Base-by-base conservation (phyloP, 2,888 invertebrate genomes). In the Cerastis leucographa region DNA sequence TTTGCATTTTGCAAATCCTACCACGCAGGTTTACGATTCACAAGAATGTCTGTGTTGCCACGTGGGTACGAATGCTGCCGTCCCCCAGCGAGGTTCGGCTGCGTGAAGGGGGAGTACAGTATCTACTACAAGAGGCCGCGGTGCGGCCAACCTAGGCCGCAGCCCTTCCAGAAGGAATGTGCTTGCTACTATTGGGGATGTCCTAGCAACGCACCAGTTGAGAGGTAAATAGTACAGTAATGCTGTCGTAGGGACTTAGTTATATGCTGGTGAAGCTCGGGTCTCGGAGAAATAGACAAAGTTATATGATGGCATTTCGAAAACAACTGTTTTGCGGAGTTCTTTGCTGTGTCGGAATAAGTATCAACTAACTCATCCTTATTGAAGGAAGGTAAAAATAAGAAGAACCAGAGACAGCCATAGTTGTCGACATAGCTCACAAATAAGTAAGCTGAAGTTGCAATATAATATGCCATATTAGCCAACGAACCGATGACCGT, bases 111-210 rank as follows among this genome's bases (percentile, higher is more conserved):
- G 61, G 95, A 96, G 75, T 93, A 91, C 86, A 95, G 95, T 81
- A 90, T 96, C 69, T 96, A 94, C 88, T 91, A 95, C 90, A 95
- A 96, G 83, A 91, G 96, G 35, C 96, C 96, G 0, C 89, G 94
- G 0, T 96, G 91, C 71, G 96, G 96, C 3, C 96, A 96, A 81
- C 96, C 96, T 0, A 90, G 96, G 46, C 95, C 93, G 2, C 95
- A 96, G 79, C 96, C 96, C 0, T 95, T 94, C 81, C 93, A 92
- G 83, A 92, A 89, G 73, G 96, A 96, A 85, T 86, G 87, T 22
- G 85, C 91, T 0, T 76, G 88, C 17, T 94, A 92, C 19, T 94
- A 92, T 67, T 93, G 88, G 81, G 90, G 92, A 5, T 93, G 89
- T 49, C 94, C 95, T 4, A 94, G 92, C 44, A 95, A 95, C 80